Conservation (phyloP, 35 echinoderm and acorn worm genomes). For the Acanthaster planci region DNA sequence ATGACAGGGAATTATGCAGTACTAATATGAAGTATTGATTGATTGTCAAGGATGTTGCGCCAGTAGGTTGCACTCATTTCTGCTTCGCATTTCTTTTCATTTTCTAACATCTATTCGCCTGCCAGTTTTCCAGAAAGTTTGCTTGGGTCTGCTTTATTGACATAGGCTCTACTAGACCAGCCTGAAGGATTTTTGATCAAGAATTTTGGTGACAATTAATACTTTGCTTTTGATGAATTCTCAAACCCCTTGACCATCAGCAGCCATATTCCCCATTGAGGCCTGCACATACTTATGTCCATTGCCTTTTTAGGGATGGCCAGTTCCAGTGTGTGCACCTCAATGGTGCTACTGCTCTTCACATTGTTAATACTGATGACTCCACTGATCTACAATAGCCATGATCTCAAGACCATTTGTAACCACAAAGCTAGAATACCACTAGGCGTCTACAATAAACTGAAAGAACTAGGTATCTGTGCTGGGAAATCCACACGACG, state of each 20-base stretch:
- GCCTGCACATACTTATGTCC: background rate
- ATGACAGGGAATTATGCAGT: too few relatives aligned
- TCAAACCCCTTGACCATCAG: background rate
- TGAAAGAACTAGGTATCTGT: background rate
- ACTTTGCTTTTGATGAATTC: too few relatives aligned
- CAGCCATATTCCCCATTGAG: too few relatives aligned
- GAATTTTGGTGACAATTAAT: too few relatives aligned
- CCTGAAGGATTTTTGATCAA: constrained; percentile 4
- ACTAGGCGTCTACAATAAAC: background rate
- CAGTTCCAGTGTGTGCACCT: background rate
- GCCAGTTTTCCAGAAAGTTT: too few relatives aligned
- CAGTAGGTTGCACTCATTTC: too few relatives aligned
- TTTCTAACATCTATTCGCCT: too few relatives aligned
- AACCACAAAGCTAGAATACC: background rate
- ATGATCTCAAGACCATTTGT: background rate
- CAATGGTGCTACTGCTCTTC: background rate
- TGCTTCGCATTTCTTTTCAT: too few relatives aligned
- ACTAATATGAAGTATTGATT: too few relatives aligned
- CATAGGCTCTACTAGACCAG: too few relatives aligned
- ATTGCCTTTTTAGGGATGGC: background rate
- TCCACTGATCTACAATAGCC: background rate
- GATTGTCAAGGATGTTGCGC: too few relatives aligned
- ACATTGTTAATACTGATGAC: background rate
- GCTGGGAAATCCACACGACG: background rate
- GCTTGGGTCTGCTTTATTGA: too few relatives aligned